phyloP scores from a whole-genome alignment of 2,888 invertebrate species.

The Ypsolopha sequella region DNA sequence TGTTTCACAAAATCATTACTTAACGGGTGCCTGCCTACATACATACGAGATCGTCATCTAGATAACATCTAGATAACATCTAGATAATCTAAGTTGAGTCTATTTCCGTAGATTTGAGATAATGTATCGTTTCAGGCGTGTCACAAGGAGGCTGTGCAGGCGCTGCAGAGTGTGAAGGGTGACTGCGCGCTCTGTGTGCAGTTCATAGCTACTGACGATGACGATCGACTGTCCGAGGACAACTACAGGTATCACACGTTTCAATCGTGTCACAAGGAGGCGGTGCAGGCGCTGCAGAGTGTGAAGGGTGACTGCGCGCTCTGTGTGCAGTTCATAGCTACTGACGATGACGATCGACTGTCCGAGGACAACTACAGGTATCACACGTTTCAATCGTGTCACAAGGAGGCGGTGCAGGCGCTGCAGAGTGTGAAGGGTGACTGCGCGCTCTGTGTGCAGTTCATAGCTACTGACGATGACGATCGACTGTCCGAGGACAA shows the following conservation, averaged over 20 bases:
- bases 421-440: constrained; percentile 83
- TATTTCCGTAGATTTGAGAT: background rate
- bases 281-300: constrained; percentile 82
- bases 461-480: constrained; percentile 80
- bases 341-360: constrained; percentile 76
- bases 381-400: constrained; percentile 67
- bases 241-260: constrained; percentile 46
- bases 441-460: constrained; percentile 82
- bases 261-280: constrained; percentile 83
- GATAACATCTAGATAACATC: too few species aligned
- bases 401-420: constrained; percentile 85
- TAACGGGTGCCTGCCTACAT: background rate
- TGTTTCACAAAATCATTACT: too few species aligned
- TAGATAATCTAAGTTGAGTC: background rate
- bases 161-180: constrained; percentile 82
- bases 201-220: constrained; percentile 80
- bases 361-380: constrained; percentile 71
- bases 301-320: constrained; percentile 82
- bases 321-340: constrained; percentile 82
- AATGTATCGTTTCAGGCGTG: constrained; percentile 58
- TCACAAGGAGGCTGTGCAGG: constrained; percentile 85
- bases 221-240: constrained; percentile 74
- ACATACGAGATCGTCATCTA: too few species aligned
- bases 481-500: constrained; percentile 73
- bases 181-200: constrained; percentile 83